Percentiles rank a stretch among this genome's conserved stretches.
Evolutionary conservation across 2,113 vertebrate genomes (phyloP).

Genomic region (Pseudorasbora parva): DNA sequence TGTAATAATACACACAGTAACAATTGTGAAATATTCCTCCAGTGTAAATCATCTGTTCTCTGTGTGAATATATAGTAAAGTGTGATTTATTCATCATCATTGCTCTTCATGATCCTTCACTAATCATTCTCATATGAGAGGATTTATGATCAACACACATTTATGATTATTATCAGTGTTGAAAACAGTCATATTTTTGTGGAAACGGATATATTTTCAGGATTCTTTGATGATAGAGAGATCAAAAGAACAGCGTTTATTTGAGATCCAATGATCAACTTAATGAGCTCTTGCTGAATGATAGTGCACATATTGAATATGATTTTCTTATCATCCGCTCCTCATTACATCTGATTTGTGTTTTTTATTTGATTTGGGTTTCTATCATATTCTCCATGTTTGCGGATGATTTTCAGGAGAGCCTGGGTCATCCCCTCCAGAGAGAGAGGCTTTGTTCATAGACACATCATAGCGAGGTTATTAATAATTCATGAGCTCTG

Average conservation of each 20-base stretch:
- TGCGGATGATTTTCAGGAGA: not conserved
- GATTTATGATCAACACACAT: too few species aligned
- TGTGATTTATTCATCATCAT: not conserved
- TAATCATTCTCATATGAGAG: not conserved
- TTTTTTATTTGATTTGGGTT: not conserved
- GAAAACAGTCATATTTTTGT: too few species aligned
- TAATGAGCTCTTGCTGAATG: not conserved
- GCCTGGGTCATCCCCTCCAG: not conserved
- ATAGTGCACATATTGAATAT: not conserved
- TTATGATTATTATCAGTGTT: too few species aligned
- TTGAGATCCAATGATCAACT: not conserved
- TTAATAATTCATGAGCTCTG: constrained; percentile 36
- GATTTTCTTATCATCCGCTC: not conserved
- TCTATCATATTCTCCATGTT: not conserved
- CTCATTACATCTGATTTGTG: not conserved
- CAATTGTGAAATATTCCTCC: not conserved
- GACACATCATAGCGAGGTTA: not conserved
- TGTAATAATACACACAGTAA: too few species aligned
- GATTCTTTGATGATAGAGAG: not conserved
- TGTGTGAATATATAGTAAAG: not conserved
- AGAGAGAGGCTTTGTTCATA: constrained; percentile 23
- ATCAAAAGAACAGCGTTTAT: not conserved
- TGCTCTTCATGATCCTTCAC: not conserved
- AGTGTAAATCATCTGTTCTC: not conserved
- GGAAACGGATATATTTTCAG: too few species aligned